Conservation (phyloP, 1,140 invertebrate species). For the Brachionus asplanchnoidis region DNA sequence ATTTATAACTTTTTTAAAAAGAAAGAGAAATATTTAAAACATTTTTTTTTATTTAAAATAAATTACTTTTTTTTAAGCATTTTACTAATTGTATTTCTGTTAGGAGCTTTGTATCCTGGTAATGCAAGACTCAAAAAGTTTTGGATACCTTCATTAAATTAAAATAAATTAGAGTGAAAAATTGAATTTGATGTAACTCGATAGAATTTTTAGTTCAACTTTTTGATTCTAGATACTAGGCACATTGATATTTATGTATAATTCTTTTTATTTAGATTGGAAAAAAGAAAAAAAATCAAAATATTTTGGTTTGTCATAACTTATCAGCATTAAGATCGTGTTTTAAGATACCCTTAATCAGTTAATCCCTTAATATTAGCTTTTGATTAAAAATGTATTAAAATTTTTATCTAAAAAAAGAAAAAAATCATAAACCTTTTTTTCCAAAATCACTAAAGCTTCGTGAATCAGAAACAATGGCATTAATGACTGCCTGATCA, state of each 20-base stretch:
- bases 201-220: background rate
- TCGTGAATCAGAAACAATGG: background rate
- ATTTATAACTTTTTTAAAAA: no score
- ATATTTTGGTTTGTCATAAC: background rate
- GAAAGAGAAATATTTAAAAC: no score
- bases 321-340: background rate
- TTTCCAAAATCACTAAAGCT: background rate
- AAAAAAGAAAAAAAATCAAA: background rate
- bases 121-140: background rate
- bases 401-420: background rate
- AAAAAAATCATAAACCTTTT: background rate
- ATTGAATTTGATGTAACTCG: background rate
- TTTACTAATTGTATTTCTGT: background rate
- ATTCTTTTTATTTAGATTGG: background rate
- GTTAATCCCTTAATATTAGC: background rate
- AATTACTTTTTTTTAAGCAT: background rate
- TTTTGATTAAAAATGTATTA: background rate
- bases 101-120: background rate
- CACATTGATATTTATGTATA: background rate
- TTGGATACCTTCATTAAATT: background rate
- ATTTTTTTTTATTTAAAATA: background rate
- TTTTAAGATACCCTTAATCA: background rate
- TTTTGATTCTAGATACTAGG: background rate
- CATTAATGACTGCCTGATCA: background rate
- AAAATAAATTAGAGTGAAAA: background rate